Conservation (phyloP, 2,888 invertebrate genomes). For the Mactromeris polynyma region DNA sequence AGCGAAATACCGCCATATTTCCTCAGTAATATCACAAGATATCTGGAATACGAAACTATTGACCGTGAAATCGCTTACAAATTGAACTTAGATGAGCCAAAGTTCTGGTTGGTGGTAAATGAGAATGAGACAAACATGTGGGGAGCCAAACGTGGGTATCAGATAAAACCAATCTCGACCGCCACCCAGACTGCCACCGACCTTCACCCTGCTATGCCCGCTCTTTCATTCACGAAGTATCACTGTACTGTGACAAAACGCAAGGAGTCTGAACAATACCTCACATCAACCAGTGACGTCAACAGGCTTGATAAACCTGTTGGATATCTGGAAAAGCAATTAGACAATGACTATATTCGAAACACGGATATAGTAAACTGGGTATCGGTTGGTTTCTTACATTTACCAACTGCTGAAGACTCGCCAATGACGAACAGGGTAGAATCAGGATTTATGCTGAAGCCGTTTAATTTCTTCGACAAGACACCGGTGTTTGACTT, state of each 20-base stretch:
- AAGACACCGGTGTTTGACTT: conserved; percentile 73
- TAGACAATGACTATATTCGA: conserved; percentile 70
- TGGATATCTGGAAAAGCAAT: conserved; percentile 68
- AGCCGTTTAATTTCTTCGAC: conserved; percentile 77
- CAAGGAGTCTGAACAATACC: conserved; percentile 70
- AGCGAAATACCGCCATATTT: conserved; percentile 65
- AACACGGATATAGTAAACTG: conserved; percentile 75
- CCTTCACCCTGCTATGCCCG: conserved; percentile 65
- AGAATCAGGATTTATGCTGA: conserved; percentile 72
- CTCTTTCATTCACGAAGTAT: conserved; percentile 73
- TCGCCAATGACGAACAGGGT: conserved; percentile 74
- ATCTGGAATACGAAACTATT: conserved; percentile 70
- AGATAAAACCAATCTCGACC: conserved; percentile 69
- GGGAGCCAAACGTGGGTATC: conserved; percentile 71
- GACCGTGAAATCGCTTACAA: conserved; percentile 65
- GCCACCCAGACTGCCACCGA: conserved; percentile 69
- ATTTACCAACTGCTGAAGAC: conserved; percentile 75
- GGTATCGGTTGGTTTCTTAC: conserved; percentile 75
- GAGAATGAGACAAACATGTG: conserved; percentile 71
- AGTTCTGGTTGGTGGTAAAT: conserved; percentile 74
- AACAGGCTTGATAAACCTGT: conserved; percentile 65
- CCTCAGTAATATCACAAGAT: conserved; percentile 71
- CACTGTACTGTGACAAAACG: conserved; percentile 72
- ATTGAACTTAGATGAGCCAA: conserved; percentile 66
- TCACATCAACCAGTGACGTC: conserved; percentile 63